Evolutionary conservation across 2,113 vertebrate species (phyloP).

Genomic region (Nycticorax nycticorax): DNA sequence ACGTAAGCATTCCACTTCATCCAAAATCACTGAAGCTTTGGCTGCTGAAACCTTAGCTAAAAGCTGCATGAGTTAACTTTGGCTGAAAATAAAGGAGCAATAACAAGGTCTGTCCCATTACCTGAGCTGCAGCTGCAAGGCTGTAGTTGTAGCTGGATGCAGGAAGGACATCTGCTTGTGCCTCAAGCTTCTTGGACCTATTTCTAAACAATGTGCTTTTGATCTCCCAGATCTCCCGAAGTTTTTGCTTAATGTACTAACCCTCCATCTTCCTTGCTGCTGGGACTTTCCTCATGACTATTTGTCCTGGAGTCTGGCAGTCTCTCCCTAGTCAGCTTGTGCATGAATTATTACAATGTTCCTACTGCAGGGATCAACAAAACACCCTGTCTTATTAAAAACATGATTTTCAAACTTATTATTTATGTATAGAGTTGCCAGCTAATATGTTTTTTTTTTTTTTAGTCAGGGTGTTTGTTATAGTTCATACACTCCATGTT

Average conservation of each 20-base stretch:
- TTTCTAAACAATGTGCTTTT: neutral
- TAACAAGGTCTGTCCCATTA: neutral
- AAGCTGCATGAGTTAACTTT: neutral
- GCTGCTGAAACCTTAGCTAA: neutral
- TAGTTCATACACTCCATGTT: neutral
- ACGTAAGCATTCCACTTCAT: neutral
- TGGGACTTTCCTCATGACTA: neutral
- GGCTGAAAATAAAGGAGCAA: neutral
- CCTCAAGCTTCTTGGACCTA: neutral
- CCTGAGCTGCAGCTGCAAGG: neutral
- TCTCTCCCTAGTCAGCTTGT: neutral
- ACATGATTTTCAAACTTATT: slow-evolving; percentile 13
- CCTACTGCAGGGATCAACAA: slow-evolving; percentile 17
- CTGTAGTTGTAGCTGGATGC: neutral
- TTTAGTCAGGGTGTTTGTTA: neutral
- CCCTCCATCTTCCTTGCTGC: neutral
- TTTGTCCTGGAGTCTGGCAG: slow-evolving; percentile 4
- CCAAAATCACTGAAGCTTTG: neutral
- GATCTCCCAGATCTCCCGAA: neutral
- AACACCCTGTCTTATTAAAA: slow-evolving; percentile 37
- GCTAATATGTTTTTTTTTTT: neutral
- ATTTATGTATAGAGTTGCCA: slow-evolving; percentile 19
- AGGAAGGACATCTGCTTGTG: neutral
- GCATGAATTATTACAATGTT: slow-evolving; percentile 14
- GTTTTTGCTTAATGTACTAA: neutral